Base-by-base conservation (phyloP, 2,113 vertebrate genomes). In the Donacobius atricapilla region DNA sequence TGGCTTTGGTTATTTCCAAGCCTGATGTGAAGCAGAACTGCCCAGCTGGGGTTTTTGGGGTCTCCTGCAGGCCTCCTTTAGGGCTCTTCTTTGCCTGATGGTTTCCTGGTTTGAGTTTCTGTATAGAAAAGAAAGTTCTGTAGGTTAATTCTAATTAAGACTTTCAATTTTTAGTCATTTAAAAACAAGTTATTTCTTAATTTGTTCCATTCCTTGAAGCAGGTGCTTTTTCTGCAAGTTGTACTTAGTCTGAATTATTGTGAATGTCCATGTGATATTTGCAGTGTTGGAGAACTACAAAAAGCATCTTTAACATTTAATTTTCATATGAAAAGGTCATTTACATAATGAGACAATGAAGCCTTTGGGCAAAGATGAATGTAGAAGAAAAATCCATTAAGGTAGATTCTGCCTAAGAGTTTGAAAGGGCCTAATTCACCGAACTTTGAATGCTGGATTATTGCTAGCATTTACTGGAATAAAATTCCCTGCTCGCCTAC, bases 281-380 rank as follows among this genome's bases (percentile, higher is more conserved):
- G 79, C 60, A 80, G 79, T 89, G 78, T 91, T 96, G 93, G 87
- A 86, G 37, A 92, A 90, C 88, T 95, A 95, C 83, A 88, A 87
- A 97, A 95, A 94, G 58, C 90, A 96, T 95, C 71, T 93, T 86
- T 94, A 93, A 93, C 73, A 39, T 96, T 92, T 92, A 50, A 89
- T 96, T 96, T 97, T 96, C 87, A 83, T 91, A 94, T 94, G 91
- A 94, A 97, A 97, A 97, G 90, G 61, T 93, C 71, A 95, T 96
- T 96, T 95, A 78, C 93, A 87, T 96, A 96, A 95, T 89, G 93
- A 97, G 82, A 95, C 79, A 93, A 93, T 88, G 87, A 90, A 95
- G 83, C 77, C 87, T 94, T 96, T 93, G 88, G 95, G 87, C 80
- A 66, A 91, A 94, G 77, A 85, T 88, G 64, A 92, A 91, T 87